Percentiles rank a stretch among this genome's conserved stretches.
These are phyloP conservation scores for Alauda arvensis DNA, from an alignment of 2,797 vertebrate species.

Conservation along the genomic window DNA sequence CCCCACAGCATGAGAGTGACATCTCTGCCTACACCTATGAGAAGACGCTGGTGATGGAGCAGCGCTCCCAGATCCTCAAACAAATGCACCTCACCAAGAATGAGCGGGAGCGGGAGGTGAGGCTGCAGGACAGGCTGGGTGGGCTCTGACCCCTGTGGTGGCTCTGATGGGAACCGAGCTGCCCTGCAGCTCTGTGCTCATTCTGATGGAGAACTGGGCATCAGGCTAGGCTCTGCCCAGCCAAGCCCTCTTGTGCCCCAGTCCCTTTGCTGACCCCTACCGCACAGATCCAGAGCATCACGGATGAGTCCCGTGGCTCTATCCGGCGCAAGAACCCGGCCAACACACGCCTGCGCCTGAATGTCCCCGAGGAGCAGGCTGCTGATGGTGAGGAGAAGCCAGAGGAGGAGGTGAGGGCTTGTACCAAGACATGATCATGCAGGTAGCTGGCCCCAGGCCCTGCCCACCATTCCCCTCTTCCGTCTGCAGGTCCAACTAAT, in stretches of 20 bases:
- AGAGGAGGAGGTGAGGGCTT: slow-evolving; percentile 83
- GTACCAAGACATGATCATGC: background rate
- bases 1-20: slow-evolving; percentile 88
- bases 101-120: slow-evolving; percentile 93
- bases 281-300: slow-evolving; percentile 93
- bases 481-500: slow-evolving; percentile 91
- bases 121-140: background rate
- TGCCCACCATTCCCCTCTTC: background rate
- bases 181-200: background rate
- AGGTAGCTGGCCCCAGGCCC: background rate
- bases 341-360: slow-evolving; percentile 87
- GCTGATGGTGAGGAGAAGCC: slow-evolving; percentile 89
- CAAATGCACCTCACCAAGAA: slow-evolving; percentile 96
- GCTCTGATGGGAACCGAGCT: rapidly evolving
- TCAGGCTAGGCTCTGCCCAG: background rate
- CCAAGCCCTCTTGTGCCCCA: background rate
- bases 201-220: background rate
- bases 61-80: slow-evolving; percentile 95
- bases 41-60: slow-evolving; percentile 97
- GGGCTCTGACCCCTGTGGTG: background rate
- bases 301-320: slow-evolving; percentile 93
- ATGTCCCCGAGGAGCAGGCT: slow-evolving; percentile 86
- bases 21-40: slow-evolving; percentile 98
- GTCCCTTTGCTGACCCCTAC: background rate
- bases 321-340: slow-evolving; percentile 94